Base-by-base conservation (phyloP, 2,113 vertebrate genomes). In the Baryphthengus martii region DNA sequence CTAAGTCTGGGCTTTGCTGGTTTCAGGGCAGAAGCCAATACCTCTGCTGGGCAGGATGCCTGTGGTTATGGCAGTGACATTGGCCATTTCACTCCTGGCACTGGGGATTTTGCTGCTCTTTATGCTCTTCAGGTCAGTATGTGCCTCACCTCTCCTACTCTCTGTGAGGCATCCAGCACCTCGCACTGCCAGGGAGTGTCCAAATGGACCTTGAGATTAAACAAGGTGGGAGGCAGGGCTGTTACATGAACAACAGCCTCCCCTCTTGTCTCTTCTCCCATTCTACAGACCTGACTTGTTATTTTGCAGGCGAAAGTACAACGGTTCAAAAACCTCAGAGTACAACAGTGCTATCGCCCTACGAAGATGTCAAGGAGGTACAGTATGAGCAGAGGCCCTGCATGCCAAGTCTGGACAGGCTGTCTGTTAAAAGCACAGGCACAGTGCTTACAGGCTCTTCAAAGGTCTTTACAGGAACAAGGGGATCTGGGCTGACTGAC, bases 51-150 rank as follows among this genome's bases (percentile, higher is more conserved):
- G 11, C 18, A 63, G 53, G 14, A 50, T 37, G 15, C 3, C 3
- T 0, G 0, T 72, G 35, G n/a, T 85, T 70, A 18, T 47, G 12
- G 53, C 74, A 29, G 19, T 88, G 35, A 24, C 3, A 0, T 18
- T 91, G 26, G 20, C 52, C 3, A 0, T 74, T 65, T 63, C 26
- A 20, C 15, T 95, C 23, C 62, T 97, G 67, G 68, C 52, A 25
- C 33, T 96, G 29, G 94, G 71, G 17, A 73, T 89, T 91, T 85
- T 96, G 21, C 82, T 96, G 29, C 24, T 96, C 12, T 52, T 93
- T 3, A 0, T 95, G 14, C 1, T 93, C 21, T n/a, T 92, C 73
- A 91, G 95, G 96, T 97, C 18, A 92, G 96, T 96, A 68, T 44
- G 11, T 44, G 17, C 29, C 13, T 56, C 7, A 42, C 8, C 19